These are phyloP conservation scores for Dilophus febrilis DNA, from an alignment of 2,888 invertebrate species.

Conservation along the genomic window DNA sequence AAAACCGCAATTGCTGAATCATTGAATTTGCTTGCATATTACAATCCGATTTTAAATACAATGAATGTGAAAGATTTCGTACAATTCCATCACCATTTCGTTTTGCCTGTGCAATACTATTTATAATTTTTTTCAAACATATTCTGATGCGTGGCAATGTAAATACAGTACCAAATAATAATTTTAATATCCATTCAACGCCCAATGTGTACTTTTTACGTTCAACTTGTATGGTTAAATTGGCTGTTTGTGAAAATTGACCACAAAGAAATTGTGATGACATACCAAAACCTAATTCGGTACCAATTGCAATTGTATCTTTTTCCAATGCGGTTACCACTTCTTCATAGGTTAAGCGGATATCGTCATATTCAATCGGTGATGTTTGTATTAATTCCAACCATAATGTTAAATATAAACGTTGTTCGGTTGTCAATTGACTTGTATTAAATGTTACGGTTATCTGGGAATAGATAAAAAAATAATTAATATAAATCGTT, in stretches of 20 bases:
- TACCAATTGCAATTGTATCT: slow-evolving; percentile 48
- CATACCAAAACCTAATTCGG: slow-evolving; percentile 43
- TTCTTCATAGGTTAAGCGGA: slow-evolving; percentile 36
- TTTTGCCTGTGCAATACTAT: slow-evolving; percentile 61
- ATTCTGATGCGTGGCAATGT: slow-evolving; percentile 57
- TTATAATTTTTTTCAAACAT: slow-evolving; percentile 63
- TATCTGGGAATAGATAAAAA: slow-evolving; percentile 52
- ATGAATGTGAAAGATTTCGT: slow-evolving; percentile 38
- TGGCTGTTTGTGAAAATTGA: slow-evolving; percentile 47
- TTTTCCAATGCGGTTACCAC: slow-evolving; percentile 63
- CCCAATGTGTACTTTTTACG: slow-evolving; percentile 55
- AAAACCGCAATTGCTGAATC: slow-evolving; percentile 58
- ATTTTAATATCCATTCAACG: slow-evolving; percentile 58
- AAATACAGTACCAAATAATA: slow-evolving; percentile 53
- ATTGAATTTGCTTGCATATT: slow-evolving; percentile 55
- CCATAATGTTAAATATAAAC: slow-evolving; percentile 58
- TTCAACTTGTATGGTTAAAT: slow-evolving; percentile 53
- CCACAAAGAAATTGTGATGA: slow-evolving; percentile 48
- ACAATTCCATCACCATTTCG: slow-evolving; percentile 54
- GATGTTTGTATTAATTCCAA: slow-evolving; percentile 61
- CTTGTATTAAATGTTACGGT: slow-evolving; percentile 55
- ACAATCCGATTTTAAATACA: slow-evolving; percentile 45
- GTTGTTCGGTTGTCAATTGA: slow-evolving; percentile 36
- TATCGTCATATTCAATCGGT: slow-evolving; percentile 36
- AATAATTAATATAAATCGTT: slow-evolving; percentile 8